These are phyloP conservation scores for Acrobasis suavella DNA, from an alignment of 2,888 invertebrate genomes.

Conservation along the genomic window DNA sequence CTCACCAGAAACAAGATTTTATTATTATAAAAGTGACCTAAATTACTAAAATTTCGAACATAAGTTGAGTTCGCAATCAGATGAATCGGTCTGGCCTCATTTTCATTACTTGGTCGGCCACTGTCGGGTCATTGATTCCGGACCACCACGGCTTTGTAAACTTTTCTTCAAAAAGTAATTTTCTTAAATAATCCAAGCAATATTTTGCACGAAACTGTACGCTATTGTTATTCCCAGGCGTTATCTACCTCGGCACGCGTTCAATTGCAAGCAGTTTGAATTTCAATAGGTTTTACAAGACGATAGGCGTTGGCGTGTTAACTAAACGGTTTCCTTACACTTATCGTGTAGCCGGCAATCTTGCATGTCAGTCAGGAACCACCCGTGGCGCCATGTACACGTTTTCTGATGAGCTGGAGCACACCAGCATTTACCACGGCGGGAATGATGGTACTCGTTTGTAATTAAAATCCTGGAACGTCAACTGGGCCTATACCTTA, in stretches of 20 bases:
- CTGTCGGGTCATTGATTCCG: background rate
- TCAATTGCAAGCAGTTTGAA: slow-evolving; percentile 38
- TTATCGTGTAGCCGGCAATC: slow-evolving; percentile 57
- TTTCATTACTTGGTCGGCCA: background rate
- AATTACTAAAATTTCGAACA: no score
- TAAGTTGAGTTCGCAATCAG: background rate
- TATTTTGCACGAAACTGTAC: background rate
- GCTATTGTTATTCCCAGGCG: background rate
- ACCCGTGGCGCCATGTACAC: slow-evolving; percentile 48
- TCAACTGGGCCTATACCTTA: no score
- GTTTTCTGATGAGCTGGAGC: slow-evolving; percentile 71
- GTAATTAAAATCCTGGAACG: background rate
- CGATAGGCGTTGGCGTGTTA: slow-evolving; percentile 65
- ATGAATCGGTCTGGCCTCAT: background rate
- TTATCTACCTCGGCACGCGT: background rate
- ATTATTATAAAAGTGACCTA: no score
- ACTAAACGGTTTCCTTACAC: slow-evolving; percentile 60
- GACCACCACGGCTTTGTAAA: no score
- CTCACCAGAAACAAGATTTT: no score
- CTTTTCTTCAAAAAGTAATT: background rate
- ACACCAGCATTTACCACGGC: slow-evolving; percentile 86
- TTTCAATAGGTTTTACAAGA: slow-evolving; percentile 63
- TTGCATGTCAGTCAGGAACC: slow-evolving; percentile 29
- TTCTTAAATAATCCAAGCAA: background rate
- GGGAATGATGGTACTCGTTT: slow-evolving; percentile 70